Evolutionary conservation across 1,140 invertebrate genomes (phyloP).

Genomic region (Conus betulinus): DNA sequence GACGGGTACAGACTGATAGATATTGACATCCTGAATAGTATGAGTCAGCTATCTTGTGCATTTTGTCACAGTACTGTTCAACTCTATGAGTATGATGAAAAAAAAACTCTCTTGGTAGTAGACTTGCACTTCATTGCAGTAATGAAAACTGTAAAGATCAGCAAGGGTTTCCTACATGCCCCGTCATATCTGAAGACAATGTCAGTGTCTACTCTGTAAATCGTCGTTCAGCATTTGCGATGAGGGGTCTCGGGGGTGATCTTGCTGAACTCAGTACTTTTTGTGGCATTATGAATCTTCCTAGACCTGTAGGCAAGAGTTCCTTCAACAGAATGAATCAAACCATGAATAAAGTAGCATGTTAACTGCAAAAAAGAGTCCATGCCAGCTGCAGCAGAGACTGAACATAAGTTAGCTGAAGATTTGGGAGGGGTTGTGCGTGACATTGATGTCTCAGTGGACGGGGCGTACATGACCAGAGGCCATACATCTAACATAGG

Average conservation of each 20-base stretch:
- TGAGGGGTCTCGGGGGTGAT: neutral
- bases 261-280: neutral
- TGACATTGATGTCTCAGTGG: constrained; percentile 12
- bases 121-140: neutral
- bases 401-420: neutral
- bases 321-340: neutral
- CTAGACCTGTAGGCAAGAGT: neutral
- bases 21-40: neutral
- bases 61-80: neutral
- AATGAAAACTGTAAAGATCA: neutral
- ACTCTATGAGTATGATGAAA: neutral
- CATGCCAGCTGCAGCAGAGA: neutral
- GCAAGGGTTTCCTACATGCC: neutral
- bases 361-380: neutral
- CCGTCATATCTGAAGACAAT: neutral
- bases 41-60: neutral
- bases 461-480: constrained; percentile 9
- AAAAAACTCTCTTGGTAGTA: too few species aligned
- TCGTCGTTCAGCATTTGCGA: neutral
- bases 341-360: neutral
- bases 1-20: constrained; percentile 12
- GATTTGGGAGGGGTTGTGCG: neutral
- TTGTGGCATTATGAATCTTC: constrained; percentile 11
- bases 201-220: constrained; percentile 2
- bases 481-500: neutral